Percentiles rank a stretch among this genome's conserved stretches.
phyloP scores from a whole-genome alignment of 2,797 vertebrate species.

The Enteromius thamalakanensis region DNA sequence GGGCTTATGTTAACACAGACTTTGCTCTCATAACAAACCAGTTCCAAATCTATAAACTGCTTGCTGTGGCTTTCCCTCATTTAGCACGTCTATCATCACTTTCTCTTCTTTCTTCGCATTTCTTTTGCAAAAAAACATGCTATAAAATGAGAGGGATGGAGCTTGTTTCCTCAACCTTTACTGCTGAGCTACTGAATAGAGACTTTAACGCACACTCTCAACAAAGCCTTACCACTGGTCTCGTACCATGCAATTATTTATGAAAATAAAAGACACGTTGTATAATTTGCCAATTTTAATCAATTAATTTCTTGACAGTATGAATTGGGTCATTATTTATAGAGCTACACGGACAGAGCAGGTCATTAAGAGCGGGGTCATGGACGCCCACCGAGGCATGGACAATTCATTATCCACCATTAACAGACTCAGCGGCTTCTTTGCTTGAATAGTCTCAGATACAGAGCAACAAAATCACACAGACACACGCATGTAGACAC shows the following conservation, averaged over 20 bases:
- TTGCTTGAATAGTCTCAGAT: conserved; percentile 1
- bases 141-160: not conserved
- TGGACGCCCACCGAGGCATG: not conserved
- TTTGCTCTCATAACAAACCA: conserved; percentile 22
- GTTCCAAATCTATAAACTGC: not conserved
- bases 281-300: conserved; percentile 16
- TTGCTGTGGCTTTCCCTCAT: not conserved
- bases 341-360: not conserved
- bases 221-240: not conserved
- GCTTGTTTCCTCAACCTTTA: not conserved
- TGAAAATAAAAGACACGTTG: conserved; percentile 14
- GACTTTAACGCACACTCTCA: not conserved
- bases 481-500: conserved; percentile 23
- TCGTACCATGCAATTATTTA: not conserved
- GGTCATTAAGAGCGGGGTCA: not conserved
- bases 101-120: not conserved
- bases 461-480: conserved; percentile 15
- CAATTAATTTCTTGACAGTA: conserved; percentile 7
- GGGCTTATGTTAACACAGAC: conserved; percentile 19
- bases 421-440: not conserved
- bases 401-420: conserved; percentile 11
- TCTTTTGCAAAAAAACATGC: not conserved
- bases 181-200: not conserved
- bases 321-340: conserved; percentile 8
- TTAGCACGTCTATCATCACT: not conserved